phyloP scores from a whole-genome alignment of 2,888 invertebrate genomes.

The Pristionchus exspectatus region DNA sequence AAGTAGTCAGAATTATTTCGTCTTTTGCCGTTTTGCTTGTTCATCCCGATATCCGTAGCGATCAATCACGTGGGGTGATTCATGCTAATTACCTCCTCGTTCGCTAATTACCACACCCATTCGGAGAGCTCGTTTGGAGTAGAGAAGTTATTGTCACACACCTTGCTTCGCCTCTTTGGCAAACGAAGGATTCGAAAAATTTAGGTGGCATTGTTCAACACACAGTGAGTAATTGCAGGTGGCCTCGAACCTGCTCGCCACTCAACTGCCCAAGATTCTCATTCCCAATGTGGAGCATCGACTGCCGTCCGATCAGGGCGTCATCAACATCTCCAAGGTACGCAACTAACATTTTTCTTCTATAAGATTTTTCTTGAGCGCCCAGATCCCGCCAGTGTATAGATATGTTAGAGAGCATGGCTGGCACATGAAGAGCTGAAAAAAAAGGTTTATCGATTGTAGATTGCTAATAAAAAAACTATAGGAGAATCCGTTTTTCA shows the following conservation, averaged over 20 bases:
- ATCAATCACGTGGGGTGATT: constrained; percentile 18
- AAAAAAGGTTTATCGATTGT: no score
- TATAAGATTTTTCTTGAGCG: no score
- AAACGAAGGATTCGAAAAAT: background rate
- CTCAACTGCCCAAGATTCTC: constrained; percentile 68
- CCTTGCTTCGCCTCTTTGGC: background rate
- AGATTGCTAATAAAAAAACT: no score
- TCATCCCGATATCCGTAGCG: background rate
- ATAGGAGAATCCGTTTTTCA: no score
- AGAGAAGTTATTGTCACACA: background rate
- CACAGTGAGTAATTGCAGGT: no score
- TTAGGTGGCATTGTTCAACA: no score
- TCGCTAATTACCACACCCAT: background rate
- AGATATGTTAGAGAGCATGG: no score
- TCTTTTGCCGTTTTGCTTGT: background rate
- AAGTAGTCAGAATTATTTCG: no score
- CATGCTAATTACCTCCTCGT: background rate
- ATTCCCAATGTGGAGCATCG: constrained; percentile 71
- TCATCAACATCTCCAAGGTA: constrained; percentile 64
- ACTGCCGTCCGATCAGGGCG: constrained; percentile 69
- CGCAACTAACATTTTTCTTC: background rate
- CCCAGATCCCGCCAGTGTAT: no score
- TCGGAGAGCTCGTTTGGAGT: background rate
- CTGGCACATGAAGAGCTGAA: no score
- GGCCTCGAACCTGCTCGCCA: constrained; percentile 69